Evolutionary conservation across 2,888 invertebrate species (phyloP), one percentile per base, ranked within the genome.

Genomic region (Nomada goodeniana): DNA sequence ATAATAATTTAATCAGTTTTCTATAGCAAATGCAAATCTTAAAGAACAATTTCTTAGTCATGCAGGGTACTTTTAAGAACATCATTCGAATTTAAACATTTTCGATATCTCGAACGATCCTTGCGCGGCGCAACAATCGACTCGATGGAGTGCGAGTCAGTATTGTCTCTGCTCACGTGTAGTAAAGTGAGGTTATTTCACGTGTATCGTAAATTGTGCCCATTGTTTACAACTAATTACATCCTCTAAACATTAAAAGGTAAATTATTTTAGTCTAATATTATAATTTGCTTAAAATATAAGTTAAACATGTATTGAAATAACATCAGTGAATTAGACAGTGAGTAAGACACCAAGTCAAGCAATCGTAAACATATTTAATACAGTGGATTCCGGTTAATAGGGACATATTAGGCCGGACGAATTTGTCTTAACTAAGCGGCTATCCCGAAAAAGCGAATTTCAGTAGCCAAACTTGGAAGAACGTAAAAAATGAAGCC

Each of bases 101-200:
- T 60, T 60, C 60, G 60, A 60, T 42, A 9, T 60, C 36, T 36
- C 60, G 36, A 60, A 42, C 36, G 18, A 60, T 20, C 29, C 7
- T 42, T 20, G 9, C 20, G 11, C 13, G 11, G 13, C 20, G 5
- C 3, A 10, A 44, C 61, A 44, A 44, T 61, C 42, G 13, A 20
- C 18, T 47, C 18, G 9, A 44, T 36, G 36, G 4, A 13, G 36
- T 7, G 0, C 7, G 9, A 7, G 1, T 36, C 36, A 47, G 44
- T 63, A 61, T 20, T 15, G n/a, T n/a, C 7, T 23, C 1, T 5
- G 1, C 9, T 57, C 55, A 64, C 72, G 42, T 76, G 72, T 29
- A 26, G 15, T 2, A 20, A 59, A n/a, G 20, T 64, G 10, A 72
- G 76, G 73, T 65, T 73, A 73, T 20, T 42, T 72, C 18, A 29